Evolutionary conservation across 2,113 vertebrate species (phyloP), one percentile per base, ranked within the genome.

Genomic region (Scortum barcoo): DNA sequence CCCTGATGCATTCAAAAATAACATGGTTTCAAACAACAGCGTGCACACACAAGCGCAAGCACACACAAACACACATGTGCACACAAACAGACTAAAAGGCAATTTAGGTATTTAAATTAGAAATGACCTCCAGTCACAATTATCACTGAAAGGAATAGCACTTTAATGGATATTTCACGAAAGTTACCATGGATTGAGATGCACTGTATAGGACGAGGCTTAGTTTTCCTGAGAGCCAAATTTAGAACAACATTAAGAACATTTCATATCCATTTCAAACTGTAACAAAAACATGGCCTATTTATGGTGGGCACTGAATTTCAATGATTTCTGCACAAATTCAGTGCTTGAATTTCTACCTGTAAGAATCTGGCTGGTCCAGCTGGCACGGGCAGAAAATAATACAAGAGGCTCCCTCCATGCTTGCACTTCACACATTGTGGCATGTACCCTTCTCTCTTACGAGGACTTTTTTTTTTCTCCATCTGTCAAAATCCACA

Each of bases 401-500:
- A 91, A 91, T 89, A 92, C 92, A 91, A 93, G 88, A 92, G 92
- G 78, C 91, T 93, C 91, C 91, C 90, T 92, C 89, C 86, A 84
- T 91, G 89, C 91, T 89, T 92, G 93, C 92, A 90, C 93, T 95
- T 95, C 94, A 95, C 95, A 95, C 94, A 93, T 94, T 93, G 91
- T 94, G 94, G 88, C 93, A 92, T 91, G 93, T 94, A 93, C 92
- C 93, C 92, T 91, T 90, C 92, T 91, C 93, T 94, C 86, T 92
- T 92, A 93, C 87, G 82, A 86, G 87, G 88, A 93, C 93, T 56
- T 92, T 95, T 94, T 94, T 91, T 91, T 87, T 70, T 72, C 90
- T 94, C 95, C 94, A 95, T 95, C 94, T 95, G 93, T 93, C 93
- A 95, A 82, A 93, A 90, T 92, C 88, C 89, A 94, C 93, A 95